These are phyloP conservation scores for Tyrannus savana DNA, from an alignment of 2,113 vertebrate genomes.

Conservation along the genomic window DNA sequence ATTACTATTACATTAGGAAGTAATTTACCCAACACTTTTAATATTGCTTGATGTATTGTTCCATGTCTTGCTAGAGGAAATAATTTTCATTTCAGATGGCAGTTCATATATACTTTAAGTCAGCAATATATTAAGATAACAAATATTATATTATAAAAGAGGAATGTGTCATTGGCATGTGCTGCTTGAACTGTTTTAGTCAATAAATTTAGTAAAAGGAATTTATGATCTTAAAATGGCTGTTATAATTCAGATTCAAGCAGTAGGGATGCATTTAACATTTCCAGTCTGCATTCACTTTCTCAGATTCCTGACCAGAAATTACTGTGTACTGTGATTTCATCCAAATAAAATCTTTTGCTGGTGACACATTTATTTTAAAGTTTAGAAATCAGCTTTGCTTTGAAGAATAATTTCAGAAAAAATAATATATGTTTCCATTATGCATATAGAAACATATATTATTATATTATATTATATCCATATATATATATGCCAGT, in stretches of 20 bases:
- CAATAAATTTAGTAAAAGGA: background rate
- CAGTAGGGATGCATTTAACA: background rate
- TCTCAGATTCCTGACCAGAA: background rate
- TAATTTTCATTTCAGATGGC: background rate
- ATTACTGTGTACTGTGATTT: background rate
- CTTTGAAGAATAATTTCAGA: background rate
- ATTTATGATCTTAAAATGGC: background rate
- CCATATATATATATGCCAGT: accelerated
- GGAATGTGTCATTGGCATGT: background rate
- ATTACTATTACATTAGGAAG: background rate
- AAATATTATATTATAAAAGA: background rate
- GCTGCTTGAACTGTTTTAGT: background rate
- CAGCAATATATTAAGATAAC: background rate
- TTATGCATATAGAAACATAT: background rate
- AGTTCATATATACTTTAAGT: background rate
- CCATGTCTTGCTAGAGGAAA: background rate
- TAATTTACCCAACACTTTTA: background rate
- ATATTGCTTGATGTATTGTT: background rate
- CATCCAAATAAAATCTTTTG: background rate
- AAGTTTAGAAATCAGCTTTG: background rate
- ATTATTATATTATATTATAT: no score
- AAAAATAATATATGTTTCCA: background rate
- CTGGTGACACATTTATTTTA: background rate
- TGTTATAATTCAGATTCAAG: background rate
- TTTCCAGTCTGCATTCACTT: background rate